Base-by-base conservation (phyloP, 2,113 vertebrate genomes). In the Apodemus sylvaticus region DNA sequence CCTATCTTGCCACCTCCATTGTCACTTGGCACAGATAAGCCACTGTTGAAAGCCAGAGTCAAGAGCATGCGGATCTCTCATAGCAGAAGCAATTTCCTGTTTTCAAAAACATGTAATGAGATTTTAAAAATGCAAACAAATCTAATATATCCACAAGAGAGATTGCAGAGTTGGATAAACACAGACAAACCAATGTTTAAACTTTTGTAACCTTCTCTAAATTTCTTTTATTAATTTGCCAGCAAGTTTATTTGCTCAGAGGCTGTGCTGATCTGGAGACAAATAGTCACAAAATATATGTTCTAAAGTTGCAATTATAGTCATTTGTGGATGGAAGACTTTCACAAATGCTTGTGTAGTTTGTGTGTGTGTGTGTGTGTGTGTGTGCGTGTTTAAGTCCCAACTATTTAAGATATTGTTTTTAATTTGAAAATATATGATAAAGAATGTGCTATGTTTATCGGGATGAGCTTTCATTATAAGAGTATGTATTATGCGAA, bases 21-120 rank as follows among this genome's bases (percentile, higher is more conserved):
- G 20, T 70, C 73, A 48, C 68, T 36, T 74, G 89, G 26, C 71
- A 81, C 71, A 94, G 76, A 94, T 91, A 60, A 93, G 51, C 93
- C 77, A 8, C 90, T 97, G 96, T 96, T 78, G 91, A 95, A 94
- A 78, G 76, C 90, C 81, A 0, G 82, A 93, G 91, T 96, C 94
- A 96, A 94, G 64, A 96, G 93, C 92, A 94, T 74, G 96, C 95
- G 5, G 17, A 96, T 98, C 91, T 97, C 79, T 86, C 71, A 86
- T 73, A 97, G 90, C 86, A 71, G 93, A 98, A 94, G 91, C 89
- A 97, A 97, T 98, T 98, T 98, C 97, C 97, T 98, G 73, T 97
- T 97, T 98, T 97, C 82, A 96, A 90, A 95, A 98, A 95, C 29
- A 73, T 97, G 7, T 97, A 97, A 98, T 97, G 96, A 98, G 96